Conservation (phyloP, 2,113 vertebrate genomes). For the Callocephalon fimbriatum region DNA sequence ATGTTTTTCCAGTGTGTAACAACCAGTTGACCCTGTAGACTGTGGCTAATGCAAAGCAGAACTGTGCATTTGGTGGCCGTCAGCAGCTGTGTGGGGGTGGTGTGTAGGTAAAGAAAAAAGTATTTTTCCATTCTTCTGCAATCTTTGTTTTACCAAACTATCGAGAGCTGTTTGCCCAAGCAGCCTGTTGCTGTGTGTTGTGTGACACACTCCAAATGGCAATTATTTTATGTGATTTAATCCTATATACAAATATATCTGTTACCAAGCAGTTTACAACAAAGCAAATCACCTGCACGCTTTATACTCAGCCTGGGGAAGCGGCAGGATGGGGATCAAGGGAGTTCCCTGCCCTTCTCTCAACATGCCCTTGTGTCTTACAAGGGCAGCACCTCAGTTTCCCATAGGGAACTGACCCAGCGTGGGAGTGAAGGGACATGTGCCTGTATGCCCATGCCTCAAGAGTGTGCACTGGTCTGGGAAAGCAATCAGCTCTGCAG, state of each 20-base stretch:
- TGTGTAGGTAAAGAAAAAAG: not conserved
- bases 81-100: not conserved
- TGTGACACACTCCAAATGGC: not conserved
- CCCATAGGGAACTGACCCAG: not conserved
- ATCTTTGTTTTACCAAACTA: not conserved
- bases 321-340: not conserved
- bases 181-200: not conserved
- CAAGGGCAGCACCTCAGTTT: not conserved
- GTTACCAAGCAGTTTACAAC: not conserved
- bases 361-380: not conserved
- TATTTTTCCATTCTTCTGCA: not conserved
- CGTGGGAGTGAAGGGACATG: rapidly evolving
- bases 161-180: not conserved
- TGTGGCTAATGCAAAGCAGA: not conserved
- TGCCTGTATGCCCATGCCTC: not conserved
- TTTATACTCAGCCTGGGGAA: not conserved
- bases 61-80: not conserved
- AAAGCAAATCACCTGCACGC: rapidly evolving
- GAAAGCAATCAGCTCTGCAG: not conserved
- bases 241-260: not conserved
- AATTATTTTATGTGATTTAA: not conserved
- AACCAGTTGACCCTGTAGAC: not conserved
- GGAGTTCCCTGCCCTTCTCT: not conserved
- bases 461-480: rapidly evolving
- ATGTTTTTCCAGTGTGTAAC: not conserved